Evolutionary conservation across 2,113 vertebrate species (phyloP).

Genomic region (Corythornis cristatus): DNA sequence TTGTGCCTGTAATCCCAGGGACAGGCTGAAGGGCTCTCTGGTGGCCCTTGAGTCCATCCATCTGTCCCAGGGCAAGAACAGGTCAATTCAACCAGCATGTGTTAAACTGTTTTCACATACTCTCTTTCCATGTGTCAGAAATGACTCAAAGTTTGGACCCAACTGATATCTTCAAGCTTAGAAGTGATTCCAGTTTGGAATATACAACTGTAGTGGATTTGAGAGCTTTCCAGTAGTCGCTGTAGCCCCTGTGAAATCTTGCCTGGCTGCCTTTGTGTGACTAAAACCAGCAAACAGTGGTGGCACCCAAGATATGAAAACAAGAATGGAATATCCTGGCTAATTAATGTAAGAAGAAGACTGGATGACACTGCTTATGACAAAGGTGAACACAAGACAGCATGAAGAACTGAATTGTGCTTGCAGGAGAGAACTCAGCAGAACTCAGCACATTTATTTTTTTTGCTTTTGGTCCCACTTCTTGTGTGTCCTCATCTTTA

Average conservation of each 20-base stretch:
- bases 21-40: background rate
- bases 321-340: background rate
- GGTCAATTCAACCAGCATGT: fast-evolving
- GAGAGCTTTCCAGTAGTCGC: background rate
- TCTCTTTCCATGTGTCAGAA: background rate
- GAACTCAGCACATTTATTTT: fast-evolving
- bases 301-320: background rate
- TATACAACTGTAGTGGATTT: background rate
- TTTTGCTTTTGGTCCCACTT: background rate
- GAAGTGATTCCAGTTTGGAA: background rate
- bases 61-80: background rate
- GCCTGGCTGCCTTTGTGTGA: background rate
- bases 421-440: background rate
- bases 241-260: background rate
- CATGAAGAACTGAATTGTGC: fast-evolving
- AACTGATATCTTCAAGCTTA: background rate
- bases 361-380: background rate
- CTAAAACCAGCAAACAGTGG: background rate
- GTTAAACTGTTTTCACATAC: fast-evolving
- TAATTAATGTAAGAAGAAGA: background rate
- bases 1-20: background rate
- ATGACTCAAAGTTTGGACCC: background rate
- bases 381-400: background rate
- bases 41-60: background rate
- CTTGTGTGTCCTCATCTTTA: background rate